phyloP scores from a whole-genome alignment of 2,113 vertebrate species.

The Corythornis cristatus region DNA sequence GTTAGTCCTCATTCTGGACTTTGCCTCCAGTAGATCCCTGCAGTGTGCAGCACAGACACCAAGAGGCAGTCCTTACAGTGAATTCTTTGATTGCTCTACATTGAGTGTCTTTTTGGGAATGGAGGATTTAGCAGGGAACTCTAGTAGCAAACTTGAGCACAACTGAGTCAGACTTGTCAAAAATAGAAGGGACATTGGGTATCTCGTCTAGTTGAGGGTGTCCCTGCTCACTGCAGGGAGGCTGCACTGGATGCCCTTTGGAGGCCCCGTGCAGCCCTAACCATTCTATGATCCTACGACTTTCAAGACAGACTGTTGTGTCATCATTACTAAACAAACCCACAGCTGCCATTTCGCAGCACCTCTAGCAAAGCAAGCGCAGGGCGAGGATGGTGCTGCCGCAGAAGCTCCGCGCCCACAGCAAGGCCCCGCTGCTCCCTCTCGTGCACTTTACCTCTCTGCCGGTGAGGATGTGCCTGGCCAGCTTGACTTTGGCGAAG shows the following conservation, averaged over 20 bases:
- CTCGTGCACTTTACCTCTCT: slow-evolving; percentile 86
- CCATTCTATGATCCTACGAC: too few species aligned
- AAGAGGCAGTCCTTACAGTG: neutral
- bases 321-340: neutral
- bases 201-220: too few species aligned
- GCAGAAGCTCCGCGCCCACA: neutral
- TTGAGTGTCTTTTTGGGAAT: neutral
- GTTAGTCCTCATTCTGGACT: neutral
- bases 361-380: neutral
- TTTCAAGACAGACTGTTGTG: neutral
- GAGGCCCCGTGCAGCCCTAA: too few species aligned
- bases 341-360: neutral
- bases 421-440: neutral
- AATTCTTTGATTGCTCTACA: neutral
- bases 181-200: neutral
- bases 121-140: neutral
- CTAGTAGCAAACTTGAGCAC: neutral
- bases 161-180: neutral
- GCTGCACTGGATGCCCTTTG: too few species aligned
- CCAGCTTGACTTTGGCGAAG: slow-evolving; percentile 98
- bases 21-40: neutral
- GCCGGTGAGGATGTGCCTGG: slow-evolving; percentile 95
- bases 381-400: neutral
- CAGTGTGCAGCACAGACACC: neutral
- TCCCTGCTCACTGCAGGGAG: too few species aligned